A percentile compares a stretch with the other conserved stretches of the same genome.
Conservation (phyloP, 2,888 invertebrate genomes). For the Ecliptopera silaceata region DNA sequence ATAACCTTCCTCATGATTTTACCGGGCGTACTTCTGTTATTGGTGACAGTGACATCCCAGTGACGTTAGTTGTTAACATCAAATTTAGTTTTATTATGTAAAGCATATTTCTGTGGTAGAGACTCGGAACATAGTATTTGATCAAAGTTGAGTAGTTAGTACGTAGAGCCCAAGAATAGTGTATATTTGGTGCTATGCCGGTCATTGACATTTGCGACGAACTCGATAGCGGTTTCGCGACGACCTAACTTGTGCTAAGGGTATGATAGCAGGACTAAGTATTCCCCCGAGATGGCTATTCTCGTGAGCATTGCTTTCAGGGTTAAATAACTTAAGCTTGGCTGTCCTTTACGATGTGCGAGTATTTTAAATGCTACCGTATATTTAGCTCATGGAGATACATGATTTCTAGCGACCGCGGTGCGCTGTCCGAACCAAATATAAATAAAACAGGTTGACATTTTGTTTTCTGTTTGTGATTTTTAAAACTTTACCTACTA, state of each 20-base stretch:
- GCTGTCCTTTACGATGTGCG: slow-evolving; percentile 57
- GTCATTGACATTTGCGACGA: background rate
- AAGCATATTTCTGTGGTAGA: no score
- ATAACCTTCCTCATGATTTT: no score
- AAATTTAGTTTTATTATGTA: no score
- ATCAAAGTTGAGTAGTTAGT: no score
- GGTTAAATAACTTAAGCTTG: slow-evolving; percentile 75
- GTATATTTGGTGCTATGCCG: background rate
- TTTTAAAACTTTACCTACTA: background rate
- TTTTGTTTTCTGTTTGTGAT: slow-evolving; percentile 9
- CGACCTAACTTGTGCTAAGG: slow-evolving; percentile 30
- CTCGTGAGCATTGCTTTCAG: slow-evolving; percentile 69
- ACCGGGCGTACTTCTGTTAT: no score
- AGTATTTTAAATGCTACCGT: slow-evolving; percentile 57
- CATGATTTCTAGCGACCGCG: slow-evolving; percentile 45
- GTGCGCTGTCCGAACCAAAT: slow-evolving; percentile 22
- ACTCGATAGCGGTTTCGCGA: background rate
- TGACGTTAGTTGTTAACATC: no score
- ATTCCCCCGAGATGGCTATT: slow-evolving; percentile 66
- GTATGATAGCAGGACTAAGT: slow-evolving; percentile 44
- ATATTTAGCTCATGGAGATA: slow-evolving; percentile 62
- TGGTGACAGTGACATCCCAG: no score
- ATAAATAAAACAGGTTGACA: slow-evolving; percentile 16
- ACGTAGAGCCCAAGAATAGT: no score
- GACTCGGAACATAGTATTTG: no score